Evolutionary conservation across 2,797 vertebrate genomes (phyloP), one percentile per base, ranked within the genome.

Genomic region (Myotis pilosus): DNA sequence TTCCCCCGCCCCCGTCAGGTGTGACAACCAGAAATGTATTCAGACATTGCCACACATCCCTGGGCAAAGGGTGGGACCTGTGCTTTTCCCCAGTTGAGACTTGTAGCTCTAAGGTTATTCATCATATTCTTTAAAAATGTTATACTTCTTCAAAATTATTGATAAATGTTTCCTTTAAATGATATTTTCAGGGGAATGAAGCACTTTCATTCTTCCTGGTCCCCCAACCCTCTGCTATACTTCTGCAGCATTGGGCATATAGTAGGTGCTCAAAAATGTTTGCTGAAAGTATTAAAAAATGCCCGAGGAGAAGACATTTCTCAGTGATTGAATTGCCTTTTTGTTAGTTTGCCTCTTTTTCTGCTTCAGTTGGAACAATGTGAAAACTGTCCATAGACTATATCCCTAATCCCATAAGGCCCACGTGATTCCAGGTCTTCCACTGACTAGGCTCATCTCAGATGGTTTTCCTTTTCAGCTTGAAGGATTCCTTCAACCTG

Each of bases 311-410:
- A 86, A 47, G 28, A 51, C 3, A 17, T 49, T 55, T 91, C 64
- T 95, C 72, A 53, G 5, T 84, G 12, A 78, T 10, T 23, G 25
- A 88, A 53, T 84, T 92, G 71, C 8, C 57, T 66, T 76, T 71
- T 79, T 68, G 62, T 66, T 78, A 55, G 53, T 38, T 76, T 94
- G 72, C 16, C 95, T 72, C 57, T 75, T 60, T 85, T 75, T 85
- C 36, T 94, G 81, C 41, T 94, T 82, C 41, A 69, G 62, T 83
- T 51, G 69, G 36, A 76, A 51, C 5, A 55, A 55, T 93, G 53
- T 87, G 76, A 80, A 81, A 84, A 28, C 72, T 84, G 53, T 30
- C 87, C n/a, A 19, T 53, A 80, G 89, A n/a, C 47, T 81, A 6
- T 71, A 83, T 81, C 69, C 41, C 53, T 69, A 69, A 78, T 82